phyloP scores from a whole-genome alignment of 2,888 invertebrate genomes.

The Philhelius pedissequus region DNA sequence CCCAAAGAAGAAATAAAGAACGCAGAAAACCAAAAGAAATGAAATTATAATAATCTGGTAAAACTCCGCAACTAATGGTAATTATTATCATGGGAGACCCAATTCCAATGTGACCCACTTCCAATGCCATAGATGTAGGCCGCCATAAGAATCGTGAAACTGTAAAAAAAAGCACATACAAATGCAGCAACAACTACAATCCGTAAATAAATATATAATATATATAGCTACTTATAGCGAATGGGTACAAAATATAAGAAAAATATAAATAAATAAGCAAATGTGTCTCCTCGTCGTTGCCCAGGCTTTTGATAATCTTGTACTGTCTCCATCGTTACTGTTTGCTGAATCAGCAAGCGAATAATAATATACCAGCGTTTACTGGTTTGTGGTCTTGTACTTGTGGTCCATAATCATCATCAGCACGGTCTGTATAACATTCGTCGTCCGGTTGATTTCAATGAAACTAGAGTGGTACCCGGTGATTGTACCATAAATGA shows the following conservation, averaged over 20 bases:
- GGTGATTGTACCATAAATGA: neutral
- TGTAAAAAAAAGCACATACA: conserved; percentile 56
- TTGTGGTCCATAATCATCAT: conserved; percentile 30
- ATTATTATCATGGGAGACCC: conserved; percentile 69
- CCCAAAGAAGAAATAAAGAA: neutral
- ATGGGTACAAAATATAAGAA: neutral
- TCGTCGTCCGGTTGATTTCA: conserved; percentile 45
- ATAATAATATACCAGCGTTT: conserved; percentile 7
- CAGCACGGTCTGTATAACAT: neutral
- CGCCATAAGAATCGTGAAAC: conserved; percentile 66
- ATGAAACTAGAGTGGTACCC: conserved; percentile 43
- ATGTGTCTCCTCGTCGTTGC: conserved; percentile 48
- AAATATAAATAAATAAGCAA: conserved; percentile 46
- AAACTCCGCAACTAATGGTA: conserved; percentile 58
- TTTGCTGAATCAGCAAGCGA: neutral
- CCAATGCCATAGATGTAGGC: conserved; percentile 64
- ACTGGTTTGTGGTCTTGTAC: conserved; percentile 37
- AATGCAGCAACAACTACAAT: neutral
- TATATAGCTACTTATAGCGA: conserved; percentile 6
- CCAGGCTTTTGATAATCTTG: conserved; percentile 14
- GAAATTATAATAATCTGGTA: conserved; percentile 29
- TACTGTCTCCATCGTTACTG: neutral
- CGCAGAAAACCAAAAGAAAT: conserved; percentile 3
- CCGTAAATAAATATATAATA: conserved; percentile 14
- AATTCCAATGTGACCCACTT: conserved; percentile 66